These are phyloP conservation scores for Eurystomus glaucurus DNA, from an alignment of 2,797 vertebrate genomes.

Conservation along the genomic window DNA sequence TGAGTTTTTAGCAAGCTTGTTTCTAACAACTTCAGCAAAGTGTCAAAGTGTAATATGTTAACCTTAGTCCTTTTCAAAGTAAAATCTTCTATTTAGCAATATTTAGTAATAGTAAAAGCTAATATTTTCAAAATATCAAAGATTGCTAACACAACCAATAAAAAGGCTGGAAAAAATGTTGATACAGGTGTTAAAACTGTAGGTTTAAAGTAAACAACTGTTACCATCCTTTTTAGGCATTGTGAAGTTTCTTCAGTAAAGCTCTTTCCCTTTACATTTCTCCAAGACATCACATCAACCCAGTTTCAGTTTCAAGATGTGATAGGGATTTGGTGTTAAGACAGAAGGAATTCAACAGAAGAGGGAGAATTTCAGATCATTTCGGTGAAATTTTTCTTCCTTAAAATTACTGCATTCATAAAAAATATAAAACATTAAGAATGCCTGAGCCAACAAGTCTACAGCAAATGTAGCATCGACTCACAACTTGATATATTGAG, in stretches of 20 bases:
- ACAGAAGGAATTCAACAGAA: not conserved
- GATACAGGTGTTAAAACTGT: not conserved
- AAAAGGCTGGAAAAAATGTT: not conserved
- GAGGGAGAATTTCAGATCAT: not conserved
- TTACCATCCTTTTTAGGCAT: not conserved
- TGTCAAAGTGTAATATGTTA: not conserved
- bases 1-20: not conserved
- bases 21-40: not conserved
- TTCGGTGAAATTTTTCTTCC: not conserved
- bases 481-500: not conserved
- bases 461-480: not conserved
- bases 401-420: not conserved
- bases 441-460: not conserved
- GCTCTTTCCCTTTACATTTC: not conserved
- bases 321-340: not conserved
- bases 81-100: not conserved
- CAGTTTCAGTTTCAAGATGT: not conserved
- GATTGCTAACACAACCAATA: not conserved
- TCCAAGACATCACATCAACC: not conserved
- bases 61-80: not conserved
- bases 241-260: not conserved
- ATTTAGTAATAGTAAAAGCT: not conserved
- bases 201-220: not conserved
- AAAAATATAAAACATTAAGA: not conserved
- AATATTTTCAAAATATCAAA: not conserved